Evolutionary conservation across 2,888 invertebrate genomes (phyloP).

Genomic region (Hemistola chrysoprasaria): DNA sequence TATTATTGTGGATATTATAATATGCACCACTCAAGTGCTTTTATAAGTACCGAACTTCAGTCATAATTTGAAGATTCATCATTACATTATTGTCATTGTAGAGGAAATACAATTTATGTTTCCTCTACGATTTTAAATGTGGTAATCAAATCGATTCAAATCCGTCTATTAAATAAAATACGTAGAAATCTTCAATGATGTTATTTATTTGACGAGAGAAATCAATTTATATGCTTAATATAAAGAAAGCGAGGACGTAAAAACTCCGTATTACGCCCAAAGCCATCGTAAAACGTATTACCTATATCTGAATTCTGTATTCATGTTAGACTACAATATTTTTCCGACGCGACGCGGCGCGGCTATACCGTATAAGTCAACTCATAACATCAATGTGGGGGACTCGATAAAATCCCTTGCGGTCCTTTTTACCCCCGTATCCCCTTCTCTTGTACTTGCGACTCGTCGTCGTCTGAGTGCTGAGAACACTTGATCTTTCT

Average conservation of each 20-base stretch:
- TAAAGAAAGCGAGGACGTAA: constrained; percentile 39
- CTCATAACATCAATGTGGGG: constrained; percentile 52
- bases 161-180: constrained; percentile 17
- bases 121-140: too few species aligned
- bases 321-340: constrained; percentile 68
- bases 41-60: too few species aligned
- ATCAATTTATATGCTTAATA: constrained; percentile 39
- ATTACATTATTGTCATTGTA: too few species aligned
- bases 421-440: constrained; percentile 40
- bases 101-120: too few species aligned
- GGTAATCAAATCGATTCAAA: too few species aligned
- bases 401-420: constrained; percentile 58
- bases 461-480: constrained; percentile 40
- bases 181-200: constrained; percentile 20
- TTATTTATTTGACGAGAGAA: constrained; percentile 31
- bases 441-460: constrained; percentile 33
- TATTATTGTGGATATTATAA: too few species aligned
- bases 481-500: constrained; percentile 66
- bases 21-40: too few species aligned
- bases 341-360: constrained; percentile 48
- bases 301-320: constrained; percentile 59
- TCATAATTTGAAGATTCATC: too few species aligned
- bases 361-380: constrained; percentile 54
- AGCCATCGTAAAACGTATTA: constrained; percentile 52
- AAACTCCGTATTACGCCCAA: constrained; percentile 44